Evolutionary conservation across 35 echinoderm and acorn worm species (phyloP).

Genomic region (Ophiothrix spiculata): DNA sequence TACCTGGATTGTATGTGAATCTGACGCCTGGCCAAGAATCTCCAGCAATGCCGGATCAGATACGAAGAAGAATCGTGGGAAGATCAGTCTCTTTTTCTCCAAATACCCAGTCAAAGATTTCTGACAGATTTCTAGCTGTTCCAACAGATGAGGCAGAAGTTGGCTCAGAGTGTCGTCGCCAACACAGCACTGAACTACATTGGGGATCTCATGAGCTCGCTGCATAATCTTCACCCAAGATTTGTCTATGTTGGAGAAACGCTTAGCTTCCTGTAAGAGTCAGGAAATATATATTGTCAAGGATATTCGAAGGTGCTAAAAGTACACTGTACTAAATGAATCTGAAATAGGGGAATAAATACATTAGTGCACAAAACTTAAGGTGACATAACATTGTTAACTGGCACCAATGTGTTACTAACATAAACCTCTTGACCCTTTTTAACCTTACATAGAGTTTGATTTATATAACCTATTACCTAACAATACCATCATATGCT

Average conservation of each 20-base stretch:
- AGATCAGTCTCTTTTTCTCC: constrained; percentile 98
- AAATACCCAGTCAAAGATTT: constrained; percentile 98
- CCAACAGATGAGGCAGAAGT: constrained; percentile 96
- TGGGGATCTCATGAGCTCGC: constrained; percentile 94
- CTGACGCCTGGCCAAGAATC: constrained; percentile 98
- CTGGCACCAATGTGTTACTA: no score
- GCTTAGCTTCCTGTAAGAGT: constrained; percentile 90
- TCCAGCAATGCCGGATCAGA: constrained; percentile 95
- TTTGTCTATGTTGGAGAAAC: constrained; percentile 99
- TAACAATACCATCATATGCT: no score
- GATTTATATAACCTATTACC: no score
- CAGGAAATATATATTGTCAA: no score
- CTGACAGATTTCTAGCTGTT: constrained; percentile 99
- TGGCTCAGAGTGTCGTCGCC: constrained; percentile 93
- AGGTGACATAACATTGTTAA: no score
- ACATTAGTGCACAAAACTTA: no score
- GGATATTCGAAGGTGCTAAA: no score
- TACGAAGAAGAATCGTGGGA: constrained; percentile 99
- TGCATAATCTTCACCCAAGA: constrained; percentile 99
- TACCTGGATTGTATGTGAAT: constrained; percentile 99
- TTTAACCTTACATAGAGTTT: no score
- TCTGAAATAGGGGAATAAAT: no score
- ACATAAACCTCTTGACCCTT: no score
- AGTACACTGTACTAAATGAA: no score
- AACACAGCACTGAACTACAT: constrained; percentile 92